Conservation (phyloP, 2,888 invertebrate species). For the Pimpla rufipes region DNA sequence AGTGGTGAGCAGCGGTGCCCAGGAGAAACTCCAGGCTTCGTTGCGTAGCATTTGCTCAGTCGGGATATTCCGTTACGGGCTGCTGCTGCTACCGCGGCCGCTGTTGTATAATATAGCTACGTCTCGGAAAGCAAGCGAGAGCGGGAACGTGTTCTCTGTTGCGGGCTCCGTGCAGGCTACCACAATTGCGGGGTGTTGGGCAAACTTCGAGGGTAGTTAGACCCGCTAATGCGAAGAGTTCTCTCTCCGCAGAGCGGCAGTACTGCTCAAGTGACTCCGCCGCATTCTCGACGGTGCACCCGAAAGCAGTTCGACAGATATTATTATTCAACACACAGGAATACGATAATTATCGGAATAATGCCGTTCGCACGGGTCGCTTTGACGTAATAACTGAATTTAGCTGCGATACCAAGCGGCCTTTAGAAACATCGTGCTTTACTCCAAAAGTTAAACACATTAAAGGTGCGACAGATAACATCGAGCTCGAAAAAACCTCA, state of each 20-base stretch:
- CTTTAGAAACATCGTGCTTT: neutral
- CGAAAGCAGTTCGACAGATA: neutral
- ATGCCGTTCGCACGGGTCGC: too few relatives aligned
- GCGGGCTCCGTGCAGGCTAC: conserved; percentile 37
- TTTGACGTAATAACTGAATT: neutral
- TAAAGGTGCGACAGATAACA: neutral
- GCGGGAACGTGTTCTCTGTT: conserved; percentile 42
- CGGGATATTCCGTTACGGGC: conserved; percentile 57
- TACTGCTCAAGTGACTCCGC: conserved; percentile 23
- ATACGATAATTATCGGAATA: neutral
- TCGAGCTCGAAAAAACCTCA: too few relatives aligned
- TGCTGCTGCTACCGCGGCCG: conserved; percentile 25
- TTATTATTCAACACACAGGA: neutral
- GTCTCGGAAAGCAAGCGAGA: conserved; percentile 40
- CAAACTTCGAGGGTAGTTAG: conserved; percentile 66
- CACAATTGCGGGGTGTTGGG: conserved; percentile 62
- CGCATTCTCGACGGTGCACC: neutral
- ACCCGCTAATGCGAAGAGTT: conserved; percentile 62
- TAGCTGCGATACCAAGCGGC: neutral
- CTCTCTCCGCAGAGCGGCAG: neutral
- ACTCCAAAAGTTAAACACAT: neutral
- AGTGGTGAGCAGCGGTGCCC: conserved; percentile 46
- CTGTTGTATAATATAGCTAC: conserved; percentile 40
- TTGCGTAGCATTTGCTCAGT: conserved; percentile 48
- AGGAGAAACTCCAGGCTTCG: conserved; percentile 50